These are phyloP conservation scores for Jacana jacana DNA, from an alignment of 2,113 vertebrate species.

Conservation along the genomic window DNA sequence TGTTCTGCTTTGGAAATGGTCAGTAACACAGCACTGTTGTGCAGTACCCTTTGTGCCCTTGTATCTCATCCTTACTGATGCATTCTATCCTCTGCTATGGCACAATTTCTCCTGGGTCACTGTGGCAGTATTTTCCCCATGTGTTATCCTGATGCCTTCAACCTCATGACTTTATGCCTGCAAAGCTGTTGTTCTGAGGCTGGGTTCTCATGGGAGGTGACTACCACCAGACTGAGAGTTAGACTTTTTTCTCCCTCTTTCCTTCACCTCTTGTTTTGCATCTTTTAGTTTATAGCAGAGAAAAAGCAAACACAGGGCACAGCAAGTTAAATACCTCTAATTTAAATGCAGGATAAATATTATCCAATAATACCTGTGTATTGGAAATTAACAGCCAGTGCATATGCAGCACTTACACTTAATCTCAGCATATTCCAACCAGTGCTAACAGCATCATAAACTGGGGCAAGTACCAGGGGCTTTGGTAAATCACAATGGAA, in stretches of 20 bases:
- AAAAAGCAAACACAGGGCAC: background rate
- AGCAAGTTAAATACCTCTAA: background rate
- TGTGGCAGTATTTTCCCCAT: background rate
- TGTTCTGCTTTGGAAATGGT: background rate
- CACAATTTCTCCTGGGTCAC: background rate
- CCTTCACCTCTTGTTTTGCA: background rate
- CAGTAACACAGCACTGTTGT: background rate
- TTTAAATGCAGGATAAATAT: background rate
- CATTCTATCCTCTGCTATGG: background rate
- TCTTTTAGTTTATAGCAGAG: background rate
- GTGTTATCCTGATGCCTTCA: background rate
- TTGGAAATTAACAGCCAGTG: background rate
- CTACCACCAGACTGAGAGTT: background rate
- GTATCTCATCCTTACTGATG: background rate
- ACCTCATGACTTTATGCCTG: background rate
- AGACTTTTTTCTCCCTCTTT: background rate
- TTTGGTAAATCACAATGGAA: background rate
- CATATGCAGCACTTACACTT: background rate
- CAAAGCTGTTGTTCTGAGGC: background rate
- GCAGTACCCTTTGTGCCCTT: background rate
- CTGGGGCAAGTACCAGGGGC: background rate
- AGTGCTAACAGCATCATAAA: background rate
- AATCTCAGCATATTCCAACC: background rate
- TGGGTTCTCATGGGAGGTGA: background rate
- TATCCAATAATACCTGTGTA: background rate